phyloP scores from a whole-genome alignment of 2,113 vertebrate species.

The Phodopus roborovskii region DNA sequence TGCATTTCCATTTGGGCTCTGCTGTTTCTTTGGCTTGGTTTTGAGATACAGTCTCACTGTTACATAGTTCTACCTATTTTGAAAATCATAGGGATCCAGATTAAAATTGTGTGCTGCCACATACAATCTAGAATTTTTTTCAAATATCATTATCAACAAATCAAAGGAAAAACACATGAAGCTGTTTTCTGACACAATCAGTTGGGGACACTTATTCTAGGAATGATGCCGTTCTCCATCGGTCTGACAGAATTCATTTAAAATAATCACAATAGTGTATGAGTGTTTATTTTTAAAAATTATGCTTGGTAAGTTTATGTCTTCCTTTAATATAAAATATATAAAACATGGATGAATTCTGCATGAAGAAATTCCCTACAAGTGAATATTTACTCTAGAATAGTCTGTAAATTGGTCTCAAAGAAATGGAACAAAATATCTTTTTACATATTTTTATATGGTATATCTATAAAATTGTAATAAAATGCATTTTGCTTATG shows the following conservation, averaged over 20 bases:
- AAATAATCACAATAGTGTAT: neutral
- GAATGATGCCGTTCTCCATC: neutral
- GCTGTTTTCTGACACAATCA: neutral
- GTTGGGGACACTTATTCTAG: neutral
- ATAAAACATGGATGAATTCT: neutral
- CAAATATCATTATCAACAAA: neutral
- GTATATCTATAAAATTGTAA: no score
- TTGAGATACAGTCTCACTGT: neutral
- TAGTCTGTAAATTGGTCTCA: no score
- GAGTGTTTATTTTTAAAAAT: rapidly evolving
- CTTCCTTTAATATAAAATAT: neutral
- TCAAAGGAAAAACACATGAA: neutral
- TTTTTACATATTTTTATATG: no score
- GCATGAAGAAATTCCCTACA: neutral
- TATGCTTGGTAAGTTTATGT: neutral
- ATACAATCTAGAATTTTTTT: neutral
- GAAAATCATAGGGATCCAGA: neutral
- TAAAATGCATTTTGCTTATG: no score
- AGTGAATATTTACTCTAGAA: neutral
- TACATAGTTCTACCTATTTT: neutral
- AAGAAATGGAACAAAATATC: no score
- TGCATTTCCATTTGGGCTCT: no score
- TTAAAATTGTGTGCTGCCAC: neutral
- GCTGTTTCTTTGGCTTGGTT: no score
- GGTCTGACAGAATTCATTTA: neutral